Evolutionary conservation across 35 echinoderm and acorn worm species (phyloP).

Genomic region (Lytechinus pictus): DNA sequence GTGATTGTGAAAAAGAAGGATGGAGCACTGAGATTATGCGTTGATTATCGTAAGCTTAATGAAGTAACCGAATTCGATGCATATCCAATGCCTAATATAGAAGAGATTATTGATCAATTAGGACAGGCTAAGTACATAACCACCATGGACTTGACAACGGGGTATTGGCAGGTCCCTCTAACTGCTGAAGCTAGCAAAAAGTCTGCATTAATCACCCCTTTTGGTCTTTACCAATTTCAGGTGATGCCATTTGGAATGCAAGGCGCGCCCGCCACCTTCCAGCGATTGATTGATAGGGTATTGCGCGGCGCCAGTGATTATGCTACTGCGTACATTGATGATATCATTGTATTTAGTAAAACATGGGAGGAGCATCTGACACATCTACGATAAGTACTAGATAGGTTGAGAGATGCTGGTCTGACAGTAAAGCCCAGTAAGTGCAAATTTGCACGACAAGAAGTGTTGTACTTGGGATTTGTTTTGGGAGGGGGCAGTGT

Average conservation of each 20-base stretch:
- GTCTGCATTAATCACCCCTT: slow-evolving; percentile 32
- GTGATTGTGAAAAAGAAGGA: slow-evolving; percentile 67
- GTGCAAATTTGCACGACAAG: slow-evolving; percentile 34
- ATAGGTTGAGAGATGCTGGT: too few relatives aligned
- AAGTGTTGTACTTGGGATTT: slow-evolving; percentile 65
- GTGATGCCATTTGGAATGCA: slow-evolving; percentile 51
- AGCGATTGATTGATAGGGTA: too few relatives aligned
- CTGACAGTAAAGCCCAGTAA: too few relatives aligned
- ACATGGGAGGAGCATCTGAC: too few relatives aligned
- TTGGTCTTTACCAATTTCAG: slow-evolving; percentile 44
- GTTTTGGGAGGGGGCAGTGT: slow-evolving; percentile 57
- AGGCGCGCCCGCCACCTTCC: slow-evolving; percentile 29
- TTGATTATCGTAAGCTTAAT: too few relatives aligned
- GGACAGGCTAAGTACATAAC: slow-evolving; percentile 50
- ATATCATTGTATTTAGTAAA: slow-evolving; percentile 25
- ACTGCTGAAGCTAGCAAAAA: slow-evolving; percentile 2
- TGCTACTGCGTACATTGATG: slow-evolving; percentile 63
- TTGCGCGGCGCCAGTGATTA: neutral
- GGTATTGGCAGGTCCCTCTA: slow-evolving; percentile 61
- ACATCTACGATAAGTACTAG: too few relatives aligned
- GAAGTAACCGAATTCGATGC: slow-evolving; percentile 68
- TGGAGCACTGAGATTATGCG: too few relatives aligned
- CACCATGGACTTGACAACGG: slow-evolving; percentile 40
- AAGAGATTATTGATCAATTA: slow-evolving; percentile 51
- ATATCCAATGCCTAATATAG: slow-evolving; percentile 70